A percentile compares a stretch with the other conserved stretches of the same genome.
These are phyloP conservation scores for Hydrolagus colliei DNA, from an alignment of 2,797 vertebrate species.

Conservation along the genomic window DNA sequence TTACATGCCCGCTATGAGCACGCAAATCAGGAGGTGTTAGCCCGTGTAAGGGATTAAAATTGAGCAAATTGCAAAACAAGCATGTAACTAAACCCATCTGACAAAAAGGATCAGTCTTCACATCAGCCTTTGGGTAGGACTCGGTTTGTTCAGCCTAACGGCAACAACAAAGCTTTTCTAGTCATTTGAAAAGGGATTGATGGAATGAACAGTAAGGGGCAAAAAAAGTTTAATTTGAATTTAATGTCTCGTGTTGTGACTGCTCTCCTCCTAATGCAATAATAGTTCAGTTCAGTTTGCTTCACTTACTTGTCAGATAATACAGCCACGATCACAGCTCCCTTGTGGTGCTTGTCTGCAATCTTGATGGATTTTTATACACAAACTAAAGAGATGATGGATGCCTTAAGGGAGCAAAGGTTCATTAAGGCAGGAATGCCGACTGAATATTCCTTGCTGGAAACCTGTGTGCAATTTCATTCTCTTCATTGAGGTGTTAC, in stretches of 20 bases:
- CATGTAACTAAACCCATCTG: background rate
- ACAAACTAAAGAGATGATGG: slow-evolving; percentile 26
- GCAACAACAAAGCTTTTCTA: background rate
- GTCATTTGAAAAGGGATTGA: slow-evolving; percentile 10
- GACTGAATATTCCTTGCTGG: slow-evolving; percentile 25
- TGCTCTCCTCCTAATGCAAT: slow-evolving; percentile 25
- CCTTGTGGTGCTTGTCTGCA: slow-evolving; percentile 28
- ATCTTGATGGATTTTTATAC: slow-evolving; percentile 32
- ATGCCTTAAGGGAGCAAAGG: slow-evolving; percentile 21
- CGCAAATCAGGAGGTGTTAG: background rate
- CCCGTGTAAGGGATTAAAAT: background rate
- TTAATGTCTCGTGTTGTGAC: slow-evolving; percentile 29
- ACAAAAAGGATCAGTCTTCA: background rate
- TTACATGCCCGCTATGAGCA: too few relatives aligned
- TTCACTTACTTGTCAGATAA: slow-evolving; percentile 26
- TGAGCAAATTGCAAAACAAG: background rate
- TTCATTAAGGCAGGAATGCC: slow-evolving; percentile 26
- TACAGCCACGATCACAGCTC: slow-evolving; percentile 1
- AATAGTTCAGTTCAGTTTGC: slow-evolving; percentile 26
- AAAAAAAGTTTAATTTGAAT: slow-evolving; percentile 30
- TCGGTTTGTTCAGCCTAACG: background rate
- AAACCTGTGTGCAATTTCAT: slow-evolving; percentile 14
- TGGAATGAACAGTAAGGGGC: background rate
- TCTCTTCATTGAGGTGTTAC: slow-evolving; percentile 9
- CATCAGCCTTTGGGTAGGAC: background rate